Percentiles rank a stretch among this genome's conserved stretches.
Evolutionary conservation across 92 coral and sea anemone species (phyloP).

Genomic region (Chrysogorgia sp.): DNA sequence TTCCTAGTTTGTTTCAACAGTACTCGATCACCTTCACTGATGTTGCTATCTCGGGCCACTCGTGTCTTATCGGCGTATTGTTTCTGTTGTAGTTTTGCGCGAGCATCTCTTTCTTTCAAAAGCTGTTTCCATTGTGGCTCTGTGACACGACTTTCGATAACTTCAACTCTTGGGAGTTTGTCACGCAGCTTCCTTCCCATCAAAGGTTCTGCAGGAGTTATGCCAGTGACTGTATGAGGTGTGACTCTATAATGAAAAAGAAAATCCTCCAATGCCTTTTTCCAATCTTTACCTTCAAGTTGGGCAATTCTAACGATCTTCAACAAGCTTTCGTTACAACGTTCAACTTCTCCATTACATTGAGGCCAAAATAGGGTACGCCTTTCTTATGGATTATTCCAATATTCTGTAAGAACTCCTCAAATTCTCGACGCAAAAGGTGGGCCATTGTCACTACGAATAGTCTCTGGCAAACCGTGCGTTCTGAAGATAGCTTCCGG

Average conservation of each 20-base stretch:
- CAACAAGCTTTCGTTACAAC: too few species aligned
- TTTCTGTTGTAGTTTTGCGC: slow-evolving; percentile 34
- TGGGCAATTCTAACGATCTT: too few species aligned
- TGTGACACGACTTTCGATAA: background rate
- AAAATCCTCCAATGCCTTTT: too few species aligned
- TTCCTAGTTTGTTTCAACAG: slow-evolving; percentile 33
- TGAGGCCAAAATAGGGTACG: too few species aligned
- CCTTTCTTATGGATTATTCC: too few species aligned
- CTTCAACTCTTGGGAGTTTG: slow-evolving; percentile 35
- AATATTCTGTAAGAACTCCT: too few species aligned
- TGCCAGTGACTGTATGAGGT: slow-evolving; percentile 38
- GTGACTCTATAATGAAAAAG: slow-evolving; percentile 51
- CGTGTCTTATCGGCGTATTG: slow-evolving; percentile 46
- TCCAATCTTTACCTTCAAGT: too few species aligned
- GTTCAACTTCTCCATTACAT: too few species aligned
- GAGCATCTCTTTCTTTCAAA: slow-evolving; percentile 42
- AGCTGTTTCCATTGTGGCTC: slow-evolving; percentile 40
- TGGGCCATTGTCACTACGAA: slow-evolving; percentile 62
- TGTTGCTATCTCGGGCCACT: slow-evolving; percentile 23
- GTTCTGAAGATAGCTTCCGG: slow-evolving; percentile 64
- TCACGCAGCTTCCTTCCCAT: slow-evolving; percentile 48
- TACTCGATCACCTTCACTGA: slow-evolving; percentile 40
- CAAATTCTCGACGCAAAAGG: too few species aligned
- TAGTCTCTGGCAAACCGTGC: slow-evolving; percentile 56
- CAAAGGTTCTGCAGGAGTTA: slow-evolving; percentile 40